phyloP scores from a whole-genome alignment of 2,797 vertebrate genomes.

The Notolepis coatsorum region DNA sequence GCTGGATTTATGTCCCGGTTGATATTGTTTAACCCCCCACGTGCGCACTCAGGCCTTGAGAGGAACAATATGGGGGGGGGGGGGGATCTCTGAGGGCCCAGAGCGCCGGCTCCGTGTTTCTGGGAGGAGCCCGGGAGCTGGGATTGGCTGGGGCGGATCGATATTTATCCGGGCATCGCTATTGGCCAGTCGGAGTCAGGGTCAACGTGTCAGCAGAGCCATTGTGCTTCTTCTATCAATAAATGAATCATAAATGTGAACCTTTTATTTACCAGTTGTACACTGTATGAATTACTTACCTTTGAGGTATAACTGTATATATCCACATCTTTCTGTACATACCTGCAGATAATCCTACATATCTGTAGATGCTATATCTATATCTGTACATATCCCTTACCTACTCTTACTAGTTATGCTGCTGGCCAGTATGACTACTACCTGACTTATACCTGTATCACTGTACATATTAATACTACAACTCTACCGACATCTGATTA shows the following conservation, averaged over 20 bases:
- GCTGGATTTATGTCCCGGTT: slow-evolving; percentile 92
- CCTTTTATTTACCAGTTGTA: background rate
- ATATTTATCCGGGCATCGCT: slow-evolving; percentile 26
- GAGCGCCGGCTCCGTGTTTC: slow-evolving; percentile 21
- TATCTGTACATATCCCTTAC: too few species aligned
- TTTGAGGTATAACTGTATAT: too few species aligned
- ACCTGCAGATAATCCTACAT: too few species aligned
- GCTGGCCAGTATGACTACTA: too few species aligned
- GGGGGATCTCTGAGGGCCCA: slow-evolving; percentile 83
- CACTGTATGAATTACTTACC: background rate
- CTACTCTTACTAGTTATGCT: too few species aligned
- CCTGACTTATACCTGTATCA: too few species aligned
- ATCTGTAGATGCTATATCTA: too few species aligned
- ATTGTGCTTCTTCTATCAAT: background rate
- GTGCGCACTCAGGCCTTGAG: slow-evolving; percentile 25
- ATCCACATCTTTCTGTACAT: too few species aligned
- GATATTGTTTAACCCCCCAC: slow-evolving; percentile 85
- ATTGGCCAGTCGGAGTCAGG: slow-evolving; percentile 34
- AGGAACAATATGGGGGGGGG: slow-evolving; percentile 77
- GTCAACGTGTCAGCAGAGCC: slow-evolving; percentile 31
- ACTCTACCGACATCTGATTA: too few species aligned
- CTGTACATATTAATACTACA: too few species aligned
- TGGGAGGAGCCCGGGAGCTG: slow-evolving; percentile 9
- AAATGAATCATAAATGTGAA: background rate
- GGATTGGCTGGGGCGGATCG: slow-evolving; percentile 46